These are phyloP conservation scores for Endotricha flammealis DNA, from an alignment of 2,888 invertebrate genomes.

Conservation along the genomic window DNA sequence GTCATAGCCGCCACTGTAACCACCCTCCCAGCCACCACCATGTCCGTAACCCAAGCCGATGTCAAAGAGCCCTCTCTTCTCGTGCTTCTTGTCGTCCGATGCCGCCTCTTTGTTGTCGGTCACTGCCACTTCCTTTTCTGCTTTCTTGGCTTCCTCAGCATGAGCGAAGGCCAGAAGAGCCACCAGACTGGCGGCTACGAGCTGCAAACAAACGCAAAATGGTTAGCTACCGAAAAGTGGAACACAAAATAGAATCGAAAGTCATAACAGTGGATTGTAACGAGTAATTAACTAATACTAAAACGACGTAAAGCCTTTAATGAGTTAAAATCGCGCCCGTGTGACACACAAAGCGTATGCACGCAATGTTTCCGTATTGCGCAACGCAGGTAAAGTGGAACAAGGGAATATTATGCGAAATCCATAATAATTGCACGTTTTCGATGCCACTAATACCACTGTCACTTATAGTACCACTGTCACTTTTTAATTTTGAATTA, in stretches of 20 bases:
- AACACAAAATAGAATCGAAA: constrained; percentile 32
- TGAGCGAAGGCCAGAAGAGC: constrained; percentile 78
- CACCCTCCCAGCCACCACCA: constrained; percentile 40
- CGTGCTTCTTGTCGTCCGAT: constrained; percentile 82
- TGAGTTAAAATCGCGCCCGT: constrained; percentile 35
- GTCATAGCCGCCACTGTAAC: constrained; percentile 32
- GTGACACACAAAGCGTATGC: constrained; percentile 35
- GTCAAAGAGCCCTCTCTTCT: constrained; percentile 84
- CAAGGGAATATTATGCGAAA: constrained; percentile 36
- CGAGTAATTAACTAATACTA: constrained; percentile 44
- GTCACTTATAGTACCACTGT: constrained; percentile 32
- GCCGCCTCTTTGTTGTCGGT: constrained; percentile 74
- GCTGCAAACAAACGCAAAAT: constrained; percentile 46
- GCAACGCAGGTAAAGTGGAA: constrained; percentile 36
- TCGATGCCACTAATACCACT: constrained; percentile 37
- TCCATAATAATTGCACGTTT: constrained; percentile 22
- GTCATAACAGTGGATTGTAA: constrained; percentile 30
- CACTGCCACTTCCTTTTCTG: constrained; percentile 78
- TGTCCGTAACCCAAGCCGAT: constrained; percentile 72
- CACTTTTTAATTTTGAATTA: constrained; percentile 24
- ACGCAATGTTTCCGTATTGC: constrained; percentile 55
- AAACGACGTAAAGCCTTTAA: constrained; percentile 35
- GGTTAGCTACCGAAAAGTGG: constrained; percentile 18
- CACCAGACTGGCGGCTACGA: constrained; percentile 80
- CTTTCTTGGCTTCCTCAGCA: constrained; percentile 78